Conservation (phyloP, 2,888 invertebrate genomes). For the Ophion ellenae region DNA sequence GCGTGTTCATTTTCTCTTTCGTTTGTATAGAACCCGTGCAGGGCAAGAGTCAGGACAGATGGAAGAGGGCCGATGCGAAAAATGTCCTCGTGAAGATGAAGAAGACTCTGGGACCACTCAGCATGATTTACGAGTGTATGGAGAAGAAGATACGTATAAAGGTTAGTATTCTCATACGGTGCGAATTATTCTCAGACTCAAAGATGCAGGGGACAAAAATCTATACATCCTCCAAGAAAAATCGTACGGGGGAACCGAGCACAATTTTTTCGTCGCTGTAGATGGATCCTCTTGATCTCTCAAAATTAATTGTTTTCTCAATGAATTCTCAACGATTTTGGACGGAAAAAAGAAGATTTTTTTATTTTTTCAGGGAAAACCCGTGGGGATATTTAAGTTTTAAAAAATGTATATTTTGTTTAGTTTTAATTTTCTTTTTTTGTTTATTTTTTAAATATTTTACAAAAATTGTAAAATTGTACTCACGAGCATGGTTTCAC, state of each 20-base stretch:
- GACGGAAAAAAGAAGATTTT: too few species aligned
- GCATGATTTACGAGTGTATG: conserved; percentile 87
- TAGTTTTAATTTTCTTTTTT: too few species aligned
- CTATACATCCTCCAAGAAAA: neutral
- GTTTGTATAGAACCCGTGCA: conserved; percentile 73
- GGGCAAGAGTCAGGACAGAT: conserved; percentile 62
- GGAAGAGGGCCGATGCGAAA: conserved; percentile 73
- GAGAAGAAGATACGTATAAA: conserved; percentile 87
- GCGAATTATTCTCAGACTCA: neutral
- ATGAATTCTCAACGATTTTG: too few species aligned
- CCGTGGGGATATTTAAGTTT: too few species aligned
- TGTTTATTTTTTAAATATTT: too few species aligned
- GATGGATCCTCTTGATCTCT: neutral
- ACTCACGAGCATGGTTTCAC: too few species aligned
- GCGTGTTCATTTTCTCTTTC: conserved; percentile 18
- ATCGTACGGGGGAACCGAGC: neutral
- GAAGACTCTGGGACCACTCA: conserved; percentile 86
- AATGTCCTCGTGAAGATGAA: conserved; percentile 86
- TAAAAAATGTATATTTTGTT: too few species aligned
- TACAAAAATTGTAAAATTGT: too few species aligned
- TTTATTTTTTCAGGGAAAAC: too few species aligned
- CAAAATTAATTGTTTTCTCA: neutral
- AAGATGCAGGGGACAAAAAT: neutral
- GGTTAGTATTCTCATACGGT: conserved; percentile 83
- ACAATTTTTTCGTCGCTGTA: neutral